These are phyloP conservation scores for Genyomyrus donnyi DNA, from an alignment of 2,113 vertebrate species.

Conservation along the genomic window DNA sequence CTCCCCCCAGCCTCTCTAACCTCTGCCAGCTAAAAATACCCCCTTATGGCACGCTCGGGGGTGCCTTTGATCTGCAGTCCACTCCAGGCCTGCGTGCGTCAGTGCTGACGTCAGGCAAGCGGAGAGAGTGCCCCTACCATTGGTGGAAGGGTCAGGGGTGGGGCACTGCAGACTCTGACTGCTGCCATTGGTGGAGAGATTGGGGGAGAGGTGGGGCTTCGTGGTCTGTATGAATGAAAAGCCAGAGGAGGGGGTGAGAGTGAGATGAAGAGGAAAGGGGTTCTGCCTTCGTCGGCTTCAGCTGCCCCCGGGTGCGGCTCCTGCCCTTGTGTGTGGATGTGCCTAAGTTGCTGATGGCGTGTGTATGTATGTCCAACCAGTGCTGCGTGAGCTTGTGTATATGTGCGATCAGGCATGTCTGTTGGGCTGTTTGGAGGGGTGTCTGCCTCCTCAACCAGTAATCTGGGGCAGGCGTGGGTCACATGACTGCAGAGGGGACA, in stretches of 20 bases:
- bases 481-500: neutral
- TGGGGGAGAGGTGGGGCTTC: constrained; percentile 29
- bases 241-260: neutral
- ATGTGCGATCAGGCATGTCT: neutral
- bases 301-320: neutral
- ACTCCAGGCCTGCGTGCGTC: constrained; percentile 38
- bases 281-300: neutral
- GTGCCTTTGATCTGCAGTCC: constrained; percentile 40
- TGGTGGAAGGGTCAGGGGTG: constrained; percentile 25
- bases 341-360: neutral
- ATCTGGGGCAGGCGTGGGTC: neutral
- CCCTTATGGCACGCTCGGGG: constrained; percentile 20
- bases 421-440: neutral
- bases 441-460: neutral
- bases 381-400: neutral
- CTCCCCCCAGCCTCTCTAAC: neutral
- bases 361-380: neutral
- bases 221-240: constrained; percentile 37
- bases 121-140: constrained; percentile 33
- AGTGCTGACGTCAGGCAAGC: constrained; percentile 40
- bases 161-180: neutral
- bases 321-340: neutral
- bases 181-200: neutral
- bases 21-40: constrained; percentile 38
- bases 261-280: neutral